Base-by-base conservation (phyloP, 2,113 vertebrate species). In the Ceratotherium simum region DNA sequence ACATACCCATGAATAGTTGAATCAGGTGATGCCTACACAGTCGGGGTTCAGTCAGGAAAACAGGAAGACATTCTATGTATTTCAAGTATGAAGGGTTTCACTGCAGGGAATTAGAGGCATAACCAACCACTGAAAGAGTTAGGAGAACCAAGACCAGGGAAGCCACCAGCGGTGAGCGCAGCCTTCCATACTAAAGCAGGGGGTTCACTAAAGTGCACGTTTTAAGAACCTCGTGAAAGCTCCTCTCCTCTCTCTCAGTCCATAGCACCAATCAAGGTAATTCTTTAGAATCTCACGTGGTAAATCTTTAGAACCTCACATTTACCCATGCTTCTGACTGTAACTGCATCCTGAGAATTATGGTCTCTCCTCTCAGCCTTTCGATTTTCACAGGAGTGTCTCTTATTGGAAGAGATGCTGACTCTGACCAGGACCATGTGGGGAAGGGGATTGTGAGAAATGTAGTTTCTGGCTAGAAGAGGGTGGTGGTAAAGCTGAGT, bases 51-150 rank as follows among this genome's bases (percentile, higher is more conserved):
- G 46, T 88, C 6, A 75, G 75, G 72, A 90, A 60, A 86, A 90
- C 17, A 83, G 70, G 70, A 94, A 93, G 58, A 4, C 25, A 39
- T 31, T 72, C 20, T 33, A 13, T 48, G 58, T 48, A 42, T 84
- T 85, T 96, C 46, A 93, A 91, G 25, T 84, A 58, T 17, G 8
- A 86, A 90, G n/a, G 29, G 10, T 25, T 79, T 86, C 86, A 87
- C 46, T 94, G 42, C 25, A 67, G 36, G 84, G 76, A 93, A 88
- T n/a, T 67, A 81, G 90, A 96, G 69, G 33, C 48, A 56, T 20
- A 91, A 39, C 11, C 18, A 88, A 84, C 60, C 67, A 72, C 4
- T 69, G 31, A 18, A 54, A 96, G 54, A 21, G 65, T 27, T 31
- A 76, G 33, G 51, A 31, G 16, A 87, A 33, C 39, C 36, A 79